phyloP scores from a whole-genome alignment of 2,797 vertebrate genomes.

The Ispidina lecontei region DNA sequence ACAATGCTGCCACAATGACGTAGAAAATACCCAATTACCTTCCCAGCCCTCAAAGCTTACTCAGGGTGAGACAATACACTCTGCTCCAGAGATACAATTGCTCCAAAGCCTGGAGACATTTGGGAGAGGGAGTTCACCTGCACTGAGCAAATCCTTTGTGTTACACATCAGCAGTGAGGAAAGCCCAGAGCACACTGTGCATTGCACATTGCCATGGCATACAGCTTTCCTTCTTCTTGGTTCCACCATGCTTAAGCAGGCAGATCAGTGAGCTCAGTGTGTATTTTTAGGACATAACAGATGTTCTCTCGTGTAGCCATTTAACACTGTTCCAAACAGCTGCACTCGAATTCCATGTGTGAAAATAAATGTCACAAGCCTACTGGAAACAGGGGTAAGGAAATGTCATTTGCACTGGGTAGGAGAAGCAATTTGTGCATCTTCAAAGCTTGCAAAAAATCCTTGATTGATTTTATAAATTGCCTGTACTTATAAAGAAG shows the following conservation, averaged over 20 bases:
- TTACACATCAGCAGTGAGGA: background rate
- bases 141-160: background rate
- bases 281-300: background rate
- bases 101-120: slow-evolving; percentile 25
- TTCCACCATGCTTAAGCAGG: background rate
- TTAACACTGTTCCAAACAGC: background rate
- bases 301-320: background rate
- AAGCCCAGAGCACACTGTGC: background rate
- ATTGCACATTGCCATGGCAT: background rate
- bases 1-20: background rate
- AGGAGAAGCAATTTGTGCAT: background rate
- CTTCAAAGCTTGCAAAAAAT: slow-evolving; percentile 24
- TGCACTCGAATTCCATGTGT: background rate
- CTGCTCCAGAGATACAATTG: background rate
- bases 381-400: background rate
- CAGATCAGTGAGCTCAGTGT: background rate
- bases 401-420: background rate
- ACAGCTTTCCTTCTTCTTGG: background rate
- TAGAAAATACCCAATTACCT: background rate
- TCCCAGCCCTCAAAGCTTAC: background rate
- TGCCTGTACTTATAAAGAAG: background rate
- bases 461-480: background rate
- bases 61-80: background rate
- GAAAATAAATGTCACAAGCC: background rate
- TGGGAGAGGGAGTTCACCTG: background rate